Evolutionary conservation across 2,888 invertebrate genomes (phyloP).

Genomic region (Calliphora vomitoria): DNA sequence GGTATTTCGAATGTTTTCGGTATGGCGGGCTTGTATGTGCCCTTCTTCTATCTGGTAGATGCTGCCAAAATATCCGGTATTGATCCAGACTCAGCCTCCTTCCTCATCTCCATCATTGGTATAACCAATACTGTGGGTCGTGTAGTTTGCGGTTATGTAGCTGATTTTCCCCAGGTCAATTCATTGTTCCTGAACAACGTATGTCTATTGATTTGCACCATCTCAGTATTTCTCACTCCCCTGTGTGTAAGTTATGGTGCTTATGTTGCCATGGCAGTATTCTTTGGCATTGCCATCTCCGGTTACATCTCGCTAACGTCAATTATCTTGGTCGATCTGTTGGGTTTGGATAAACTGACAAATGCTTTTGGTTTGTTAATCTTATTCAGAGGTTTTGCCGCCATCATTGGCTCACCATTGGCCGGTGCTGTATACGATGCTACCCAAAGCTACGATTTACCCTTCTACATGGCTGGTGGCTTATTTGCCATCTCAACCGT

Average conservation of each 20-base stretch:
- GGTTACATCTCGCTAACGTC: conserved; percentile 99
- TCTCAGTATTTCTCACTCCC: conserved; percentile 93
- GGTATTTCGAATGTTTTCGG: conserved; percentile 98
- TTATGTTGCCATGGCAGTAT: conserved; percentile 92
- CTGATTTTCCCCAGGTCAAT: conserved; percentile 96
- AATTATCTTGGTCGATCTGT: conserved; percentile 97
- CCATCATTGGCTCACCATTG: conserved; percentile 93
- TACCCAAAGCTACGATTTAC: conserved; percentile 92
- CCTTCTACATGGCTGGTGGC: conserved; percentile 96
- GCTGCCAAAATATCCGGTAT: conserved; percentile 90
- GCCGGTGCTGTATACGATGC: conserved; percentile 96
- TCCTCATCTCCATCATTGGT: conserved; percentile 87
- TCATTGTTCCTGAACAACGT: conserved; percentile 96
- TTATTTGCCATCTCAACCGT: conserved; percentile 94
- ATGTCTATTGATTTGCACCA: conserved; percentile 95
- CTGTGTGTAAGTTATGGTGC: conserved; percentile 91
- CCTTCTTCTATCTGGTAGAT: conserved; percentile 97
- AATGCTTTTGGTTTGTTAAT: conserved; percentile 98
- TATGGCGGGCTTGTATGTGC: conserved; percentile 98
- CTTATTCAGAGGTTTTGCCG: conserved; percentile 97
- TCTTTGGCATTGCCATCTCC: conserved; percentile 96
- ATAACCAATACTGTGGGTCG: conserved; percentile 98
- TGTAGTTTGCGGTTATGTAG: conserved; percentile 94
- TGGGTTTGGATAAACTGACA: conserved; percentile 97
- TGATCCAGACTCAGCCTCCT: conserved; percentile 87